A percentile compares a stretch with the other conserved stretches of the same genome.
phyloP scores from a whole-genome alignment of 2,888 invertebrate genomes.

The Drosophila affinis region DNA sequence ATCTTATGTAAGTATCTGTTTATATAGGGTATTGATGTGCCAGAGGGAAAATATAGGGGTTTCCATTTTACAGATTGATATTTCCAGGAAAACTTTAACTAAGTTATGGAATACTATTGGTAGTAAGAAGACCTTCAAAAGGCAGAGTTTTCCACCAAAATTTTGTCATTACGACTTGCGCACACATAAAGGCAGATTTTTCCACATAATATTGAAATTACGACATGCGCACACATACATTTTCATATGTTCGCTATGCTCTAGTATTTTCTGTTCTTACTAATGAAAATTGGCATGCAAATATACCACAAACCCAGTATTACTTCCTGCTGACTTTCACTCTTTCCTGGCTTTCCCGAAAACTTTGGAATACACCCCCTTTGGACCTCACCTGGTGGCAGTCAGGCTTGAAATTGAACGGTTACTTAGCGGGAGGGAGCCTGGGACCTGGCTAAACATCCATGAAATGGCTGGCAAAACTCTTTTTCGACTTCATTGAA shows the following conservation, averaged over 20 bases:
- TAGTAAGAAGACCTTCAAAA: too few relatives aligned
- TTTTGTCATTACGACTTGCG: too few relatives aligned
- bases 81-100: not conserved
- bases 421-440: constrained; percentile 30
- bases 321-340: not conserved
- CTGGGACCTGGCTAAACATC: constrained; percentile 44
- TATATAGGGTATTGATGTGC: constrained; percentile 1
- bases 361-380: not conserved
- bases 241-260: too few relatives aligned
- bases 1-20: constrained; percentile 13
- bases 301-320: too few relatives aligned
- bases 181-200: too few relatives aligned
- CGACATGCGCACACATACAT: too few relatives aligned
- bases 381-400: constrained; percentile 37
- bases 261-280: too few relatives aligned
- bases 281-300: too few relatives aligned
- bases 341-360: not conserved
- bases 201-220: too few relatives aligned
- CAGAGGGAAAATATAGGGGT: not conserved
- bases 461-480: constrained; percentile 55
- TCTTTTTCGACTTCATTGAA: constrained; percentile 32
- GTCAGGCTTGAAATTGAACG: constrained; percentile 57
- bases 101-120: not conserved
- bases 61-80: too few relatives aligned
- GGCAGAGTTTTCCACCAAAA: too few relatives aligned